These are phyloP conservation scores for Malthinus seriepunctatus DNA, from an alignment of 2,888 invertebrate genomes.

Conservation along the genomic window DNA sequence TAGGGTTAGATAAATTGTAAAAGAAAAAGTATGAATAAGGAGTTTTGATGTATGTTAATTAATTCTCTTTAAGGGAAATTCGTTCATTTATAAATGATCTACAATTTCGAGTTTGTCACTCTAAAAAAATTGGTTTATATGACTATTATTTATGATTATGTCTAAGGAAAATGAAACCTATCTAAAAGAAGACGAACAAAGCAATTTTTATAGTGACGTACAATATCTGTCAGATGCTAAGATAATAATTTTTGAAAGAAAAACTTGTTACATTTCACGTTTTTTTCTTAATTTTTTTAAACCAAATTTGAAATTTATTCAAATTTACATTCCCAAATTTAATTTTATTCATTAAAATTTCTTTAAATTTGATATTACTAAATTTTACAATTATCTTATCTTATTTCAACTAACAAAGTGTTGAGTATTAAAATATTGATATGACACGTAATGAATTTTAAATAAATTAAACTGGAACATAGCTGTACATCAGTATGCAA, in stretches of 20 bases:
- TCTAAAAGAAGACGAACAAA: conserved; percentile 6
- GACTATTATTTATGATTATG: conserved; percentile 7
- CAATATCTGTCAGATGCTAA: conserved; percentile 7
- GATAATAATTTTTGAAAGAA: conserved; percentile 6
- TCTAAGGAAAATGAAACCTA: conserved; percentile 5
- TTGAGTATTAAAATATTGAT: conserved; percentile 12
- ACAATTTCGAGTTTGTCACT: not conserved
- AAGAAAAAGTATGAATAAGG: too few species aligned
- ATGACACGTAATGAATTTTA: conserved; percentile 15
- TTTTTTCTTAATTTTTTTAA: not conserved
- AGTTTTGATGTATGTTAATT: too few species aligned
- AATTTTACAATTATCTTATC: not conserved
- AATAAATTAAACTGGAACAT: conserved; percentile 17
- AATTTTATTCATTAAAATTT: not conserved
- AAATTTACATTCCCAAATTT: not conserved
- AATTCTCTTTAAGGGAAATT: too few species aligned
- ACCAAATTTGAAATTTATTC: not conserved
- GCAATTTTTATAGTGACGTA: conserved; percentile 6
- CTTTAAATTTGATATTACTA: conserved; percentile 3
- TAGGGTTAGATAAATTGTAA: too few species aligned
- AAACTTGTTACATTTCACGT: not conserved
- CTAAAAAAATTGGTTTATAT: conserved; percentile 3
- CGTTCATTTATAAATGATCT: too few species aligned
- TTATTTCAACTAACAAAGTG: not conserved
- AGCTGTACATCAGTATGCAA: conserved; percentile 12